A percentile compares a stretch with the other conserved stretches of the same genome.
phyloP scores from a whole-genome alignment of 2,888 invertebrate species.

The Melanostoma scalare region DNA sequence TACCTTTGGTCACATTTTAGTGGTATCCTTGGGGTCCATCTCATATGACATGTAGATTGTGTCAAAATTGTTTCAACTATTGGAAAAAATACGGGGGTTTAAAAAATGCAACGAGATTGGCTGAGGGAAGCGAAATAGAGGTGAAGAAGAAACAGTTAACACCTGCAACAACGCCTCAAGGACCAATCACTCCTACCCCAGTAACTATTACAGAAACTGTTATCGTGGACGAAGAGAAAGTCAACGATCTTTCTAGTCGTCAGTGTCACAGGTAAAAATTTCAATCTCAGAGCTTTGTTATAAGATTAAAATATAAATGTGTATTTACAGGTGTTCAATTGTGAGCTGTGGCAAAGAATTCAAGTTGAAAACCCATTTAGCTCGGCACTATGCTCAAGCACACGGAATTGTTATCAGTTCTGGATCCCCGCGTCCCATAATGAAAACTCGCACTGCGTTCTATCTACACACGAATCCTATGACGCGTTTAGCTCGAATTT shows the following conservation, averaged over 20 bases:
- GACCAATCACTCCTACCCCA: conserved; percentile 71
- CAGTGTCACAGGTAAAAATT: conserved; percentile 79
- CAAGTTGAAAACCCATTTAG: conserved; percentile 96
- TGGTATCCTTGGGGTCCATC: conserved; percentile 99
- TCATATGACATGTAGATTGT: conserved; percentile 95
- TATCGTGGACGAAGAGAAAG: conserved; percentile 83
- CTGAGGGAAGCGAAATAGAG: conserved; percentile 82
- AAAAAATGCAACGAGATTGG: conserved; percentile 87
- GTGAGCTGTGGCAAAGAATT: conserved; percentile 97
- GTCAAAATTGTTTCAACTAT: conserved; percentile 96
- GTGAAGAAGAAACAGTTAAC: conserved; percentile 81
- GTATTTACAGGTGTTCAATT: conserved; percentile 91
- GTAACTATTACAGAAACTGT: conserved; percentile 49
- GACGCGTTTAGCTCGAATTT: conserved; percentile 93
- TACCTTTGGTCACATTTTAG: conserved; percentile 86
- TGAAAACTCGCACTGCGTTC: conserved; percentile 98
- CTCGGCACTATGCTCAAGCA: conserved; percentile 95
- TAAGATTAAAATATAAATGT: not conserved
- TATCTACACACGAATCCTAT: conserved; percentile 95
- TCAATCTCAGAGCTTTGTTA: conserved; percentile 14
- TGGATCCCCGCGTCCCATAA: conserved; percentile 93
- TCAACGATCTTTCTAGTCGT: conserved; percentile 81
- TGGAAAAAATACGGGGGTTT: conserved; percentile 99
- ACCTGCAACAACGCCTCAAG: conserved; percentile 72
- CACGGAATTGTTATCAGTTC: conserved; percentile 89